phyloP scores from a whole-genome alignment of 1,140 invertebrate species.

The Drosophila truncata region DNA sequence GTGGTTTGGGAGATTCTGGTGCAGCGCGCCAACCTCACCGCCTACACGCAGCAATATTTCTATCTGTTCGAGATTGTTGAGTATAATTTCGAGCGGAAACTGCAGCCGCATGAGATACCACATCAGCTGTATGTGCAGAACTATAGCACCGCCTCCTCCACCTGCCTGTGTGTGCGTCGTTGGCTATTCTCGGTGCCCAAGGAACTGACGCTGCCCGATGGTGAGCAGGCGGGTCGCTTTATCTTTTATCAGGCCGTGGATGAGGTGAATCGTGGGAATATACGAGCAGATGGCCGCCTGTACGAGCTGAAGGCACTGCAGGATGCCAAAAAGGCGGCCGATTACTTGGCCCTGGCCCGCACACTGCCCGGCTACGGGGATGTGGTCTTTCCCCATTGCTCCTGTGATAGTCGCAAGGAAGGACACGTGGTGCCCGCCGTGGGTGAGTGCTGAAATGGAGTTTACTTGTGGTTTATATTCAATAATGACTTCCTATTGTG shows the following conservation, averaged over 20 bases:
- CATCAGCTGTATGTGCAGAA: conserved; percentile 99
- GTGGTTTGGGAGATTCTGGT: conserved; percentile 96
- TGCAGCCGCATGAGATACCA: conserved; percentile 97
- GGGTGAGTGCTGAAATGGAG: conserved; percentile 85
- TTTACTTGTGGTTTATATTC: too few species aligned
- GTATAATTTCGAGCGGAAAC: conserved; percentile 97
- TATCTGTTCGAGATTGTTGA: conserved; percentile 99
- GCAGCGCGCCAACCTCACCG: conserved; percentile 93
- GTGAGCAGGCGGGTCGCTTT: conserved; percentile 89
- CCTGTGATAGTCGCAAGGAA: conserved; percentile 96
- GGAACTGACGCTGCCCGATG: conserved; percentile 90
- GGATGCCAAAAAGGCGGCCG: conserved; percentile 93
- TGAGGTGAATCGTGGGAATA: conserved; percentile 97
- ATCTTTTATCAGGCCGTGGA: conserved; percentile 96
- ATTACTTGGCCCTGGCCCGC: conserved; percentile 95
- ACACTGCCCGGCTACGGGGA: conserved; percentile 96
- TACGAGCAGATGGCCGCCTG: conserved; percentile 94
- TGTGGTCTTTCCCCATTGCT: conserved; percentile 97
- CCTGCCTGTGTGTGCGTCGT: conserved; percentile 96
- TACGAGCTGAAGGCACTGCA: conserved; percentile 98
- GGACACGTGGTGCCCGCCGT: conserved; percentile 95
- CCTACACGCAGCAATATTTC: conserved; percentile 95
- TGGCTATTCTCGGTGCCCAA: conserved; percentile 95
- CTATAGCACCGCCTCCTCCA: conserved; percentile 98
- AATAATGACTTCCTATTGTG: not conserved